Evolutionary conservation across 2,888 invertebrate species (phyloP).

Genomic region (Incurvaria masculella): DNA sequence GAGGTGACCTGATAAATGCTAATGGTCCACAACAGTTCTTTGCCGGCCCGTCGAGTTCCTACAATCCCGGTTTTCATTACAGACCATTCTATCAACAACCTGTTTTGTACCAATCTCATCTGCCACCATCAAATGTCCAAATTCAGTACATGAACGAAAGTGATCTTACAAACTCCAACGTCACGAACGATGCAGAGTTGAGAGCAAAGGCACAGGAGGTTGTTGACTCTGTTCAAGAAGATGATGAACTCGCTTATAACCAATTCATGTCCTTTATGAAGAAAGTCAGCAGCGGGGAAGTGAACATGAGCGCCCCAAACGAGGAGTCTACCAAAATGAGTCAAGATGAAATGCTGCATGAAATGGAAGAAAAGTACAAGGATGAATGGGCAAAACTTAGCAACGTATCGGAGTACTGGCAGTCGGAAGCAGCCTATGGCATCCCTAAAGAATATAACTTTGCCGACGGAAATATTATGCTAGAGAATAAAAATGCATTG

Average conservation of each 20-base stretch:
- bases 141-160: constrained; percentile 40
- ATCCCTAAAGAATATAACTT: constrained; percentile 70
- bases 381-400: constrained; percentile 80
- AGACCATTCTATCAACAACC: constrained; percentile 19
- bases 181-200: constrained; percentile 34
- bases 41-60: neutral
- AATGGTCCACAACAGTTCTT: neutral
- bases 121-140: constrained; percentile 30
- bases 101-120: constrained; percentile 19
- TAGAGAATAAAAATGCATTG: constrained; percentile 71
- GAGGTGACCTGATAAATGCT: neutral
- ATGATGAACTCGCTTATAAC: constrained; percentile 70
- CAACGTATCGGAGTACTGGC: constrained; percentile 64
- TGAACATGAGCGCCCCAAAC: constrained; percentile 48
- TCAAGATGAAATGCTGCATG: constrained; percentile 42
- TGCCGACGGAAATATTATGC: constrained; percentile 83
- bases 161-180: constrained; percentile 23
- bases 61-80: neutral
- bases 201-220: constrained; percentile 58
- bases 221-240: constrained; percentile 55
- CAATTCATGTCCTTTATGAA: constrained; percentile 86
- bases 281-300: constrained; percentile 67
- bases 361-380: constrained; percentile 61
- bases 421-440: constrained; percentile 50
- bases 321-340: constrained; percentile 35